Base-by-base conservation (phyloP, 2,797 vertebrate species). In the Todus mexicanus region DNA sequence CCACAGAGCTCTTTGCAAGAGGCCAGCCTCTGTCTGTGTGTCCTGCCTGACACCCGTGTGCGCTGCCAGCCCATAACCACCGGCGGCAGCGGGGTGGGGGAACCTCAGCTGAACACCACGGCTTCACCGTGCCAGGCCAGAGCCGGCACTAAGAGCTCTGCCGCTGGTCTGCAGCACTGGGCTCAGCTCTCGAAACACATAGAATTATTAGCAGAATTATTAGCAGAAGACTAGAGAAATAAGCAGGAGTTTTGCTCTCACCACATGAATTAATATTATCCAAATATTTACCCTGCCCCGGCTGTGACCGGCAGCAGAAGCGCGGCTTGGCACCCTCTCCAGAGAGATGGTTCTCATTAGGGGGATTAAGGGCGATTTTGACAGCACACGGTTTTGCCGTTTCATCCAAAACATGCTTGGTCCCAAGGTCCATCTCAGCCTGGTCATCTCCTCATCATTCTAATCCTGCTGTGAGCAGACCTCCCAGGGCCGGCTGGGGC, bases 31-130 rank as follows among this genome's bases (percentile, higher is more conserved):
- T 13, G 40, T 9, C 78, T 18, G n/a, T 0, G 0, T 26, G 45
- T 31, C 66, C 63, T 31, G 71, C 27, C 63, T 19, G 37, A 10
- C 19, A 11, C 20, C 37, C 10, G 9, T 0, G 1, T 6, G 35
- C 1, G 3, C 54, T 19, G 57, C 47, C 3, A 1, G 47, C 43
- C 43, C 5, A 0, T 8, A 14, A 8, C 69, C 37, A 3, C 7
- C 11, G 22, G n/a, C 16, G 8, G 81, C 70, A 77, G 61, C 20
- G 6, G 57, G 0, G 0, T 4, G 23, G 16, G 16, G 17, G 64
- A 59, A 27, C 12, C 60, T 45, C 70, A 45, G 50, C 16, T 7
- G 25, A 33, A 12, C 48, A 26, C 25, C 61, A 19, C n/a, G 15
- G 4, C 45, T 10, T 17, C 10, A 6, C 43, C 29, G 33, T 19